phyloP scores from a whole-genome alignment of 2,797 vertebrate genomes.

The Cossypha niveicapilla region DNA sequence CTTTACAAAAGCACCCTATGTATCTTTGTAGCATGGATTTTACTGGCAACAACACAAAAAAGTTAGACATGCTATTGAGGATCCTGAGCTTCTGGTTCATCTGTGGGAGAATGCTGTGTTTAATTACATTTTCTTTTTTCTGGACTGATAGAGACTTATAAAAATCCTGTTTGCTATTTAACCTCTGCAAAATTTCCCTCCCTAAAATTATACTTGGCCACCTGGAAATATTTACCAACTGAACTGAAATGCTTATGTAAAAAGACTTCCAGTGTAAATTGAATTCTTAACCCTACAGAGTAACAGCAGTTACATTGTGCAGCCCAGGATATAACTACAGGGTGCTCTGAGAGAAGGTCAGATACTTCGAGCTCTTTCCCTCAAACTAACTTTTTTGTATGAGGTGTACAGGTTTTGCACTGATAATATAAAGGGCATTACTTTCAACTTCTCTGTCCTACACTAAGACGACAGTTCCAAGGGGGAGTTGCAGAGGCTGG shows the following conservation, averaged over 20 bases:
- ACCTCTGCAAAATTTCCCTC: conserved; percentile 65
- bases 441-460: background rate
- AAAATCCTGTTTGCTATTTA: conserved; percentile 61
- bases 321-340: background rate
- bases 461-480: background rate
- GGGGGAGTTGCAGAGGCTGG: background rate
- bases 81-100: conserved; percentile 17
- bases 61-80: background rate
- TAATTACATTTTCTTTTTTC: conserved; percentile 53
- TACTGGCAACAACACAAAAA: background rate
- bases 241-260: conserved; percentile 47
- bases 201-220: conserved; percentile 68
- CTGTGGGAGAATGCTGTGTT: conserved; percentile 34
- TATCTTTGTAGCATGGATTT: background rate
- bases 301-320: background rate
- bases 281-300: conserved; percentile 19
- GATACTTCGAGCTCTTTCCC: conserved; percentile 60
- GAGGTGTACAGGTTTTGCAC: conserved; percentile 5
- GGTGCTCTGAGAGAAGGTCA: conserved; percentile 27
- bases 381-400: conserved; percentile 14
- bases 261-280: background rate
- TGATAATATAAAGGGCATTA: background rate
- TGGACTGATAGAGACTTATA: conserved; percentile 45
- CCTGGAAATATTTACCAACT: conserved; percentile 71
- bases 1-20: conserved; percentile 16